phyloP scores from a whole-genome alignment of 1,140 invertebrate species.

The Drosophila navojoa region DNA sequence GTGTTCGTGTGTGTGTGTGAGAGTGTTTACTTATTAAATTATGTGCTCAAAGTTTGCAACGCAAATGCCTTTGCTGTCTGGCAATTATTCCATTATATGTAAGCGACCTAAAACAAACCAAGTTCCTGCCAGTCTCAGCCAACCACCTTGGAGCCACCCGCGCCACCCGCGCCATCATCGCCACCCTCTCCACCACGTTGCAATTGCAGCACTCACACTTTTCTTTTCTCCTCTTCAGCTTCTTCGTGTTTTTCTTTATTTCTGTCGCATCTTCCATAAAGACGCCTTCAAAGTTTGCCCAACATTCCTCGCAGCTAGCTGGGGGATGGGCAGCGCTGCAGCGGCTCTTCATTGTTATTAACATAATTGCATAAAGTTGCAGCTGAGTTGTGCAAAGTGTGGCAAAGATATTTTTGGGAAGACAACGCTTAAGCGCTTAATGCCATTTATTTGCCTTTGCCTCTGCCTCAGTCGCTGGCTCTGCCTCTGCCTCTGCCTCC shows the following conservation, averaged over 20 bases:
- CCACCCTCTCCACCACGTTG: not conserved
- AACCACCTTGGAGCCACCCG: not conserved
- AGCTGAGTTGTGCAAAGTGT: slow-evolving; percentile 39
- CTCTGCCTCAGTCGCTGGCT: too few species aligned
- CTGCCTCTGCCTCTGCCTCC: not conserved
- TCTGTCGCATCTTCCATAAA: not conserved
- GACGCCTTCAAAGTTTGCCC: slow-evolving; percentile 51
- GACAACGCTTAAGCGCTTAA: slow-evolving; percentile 46
- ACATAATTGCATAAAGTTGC: slow-evolving; percentile 75
- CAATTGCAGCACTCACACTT: slow-evolving; percentile 5
- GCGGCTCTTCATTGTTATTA: slow-evolving; percentile 71
- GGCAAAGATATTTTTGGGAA: slow-evolving; percentile 34
- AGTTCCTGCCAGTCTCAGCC: not conserved
- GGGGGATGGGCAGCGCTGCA: slow-evolving; percentile 16
- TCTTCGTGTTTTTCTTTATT: not conserved
- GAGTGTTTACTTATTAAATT: slow-evolving; percentile 73
- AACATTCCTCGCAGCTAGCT: slow-evolving; percentile 32
- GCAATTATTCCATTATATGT: slow-evolving; percentile 79
- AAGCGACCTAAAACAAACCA: slow-evolving; percentile 54
- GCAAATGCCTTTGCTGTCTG: slow-evolving; percentile 36
- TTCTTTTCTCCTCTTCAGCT: too few species aligned
- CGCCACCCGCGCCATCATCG: too few species aligned
- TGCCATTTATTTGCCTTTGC: slow-evolving; percentile 33
- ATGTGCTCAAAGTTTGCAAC: slow-evolving; percentile 55
- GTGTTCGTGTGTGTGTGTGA: slow-evolving; percentile 21